Evolutionary conservation across 2,888 invertebrate species (phyloP), one percentile per base, ranked within the genome.

Genomic region (Andrena fulva): DNA sequence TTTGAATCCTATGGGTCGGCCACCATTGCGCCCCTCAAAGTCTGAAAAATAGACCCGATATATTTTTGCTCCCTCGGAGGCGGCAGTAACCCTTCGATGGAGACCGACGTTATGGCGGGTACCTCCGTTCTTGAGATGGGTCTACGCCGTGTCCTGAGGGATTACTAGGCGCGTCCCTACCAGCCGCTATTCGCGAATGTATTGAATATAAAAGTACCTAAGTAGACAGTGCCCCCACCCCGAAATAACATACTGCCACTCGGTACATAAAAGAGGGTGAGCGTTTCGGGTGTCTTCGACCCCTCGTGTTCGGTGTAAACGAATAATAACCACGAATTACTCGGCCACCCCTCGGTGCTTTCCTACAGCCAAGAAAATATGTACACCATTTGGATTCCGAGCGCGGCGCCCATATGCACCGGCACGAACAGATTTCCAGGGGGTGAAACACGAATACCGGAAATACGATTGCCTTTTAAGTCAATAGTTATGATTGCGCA

Each of bases 151-250:
- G 87, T 92, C 93, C 91, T 91, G 67, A 75, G 92, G 92, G 93
- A 93, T 92, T 92, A 90, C 92, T 91, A 91, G 89, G 89, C 89
- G 81, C 77, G 81, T 77, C 87, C 87, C 83, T 83, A 80, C 87
- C 87, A 87, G 81, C 82, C 85, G 78, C 87, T 86, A 89, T 85
- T 89, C 87, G 90, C 92, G 86, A 91, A 92, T 92, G 92, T 93
- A 93, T 93, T 92, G 93, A 93, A 93, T 93, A 92, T 93, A 93
- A 93, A 92, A 93, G 93, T 89, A 92, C 86, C 91, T 91, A 92
- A 93, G 92, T 92, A 92, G 92, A 93, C 91, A 92, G 91, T 91
- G 80, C 89, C 90, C 59, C 85, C 82, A 81, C 90, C 70, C 85
- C 82, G 82, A 89, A 91, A 92, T 93, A 92, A 93, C 92, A 91